A percentile compares a stretch with the other conserved stretches of the same genome.
Conservation (phyloP, 2,113 vertebrate genomes). For the Solea senegalensis region DNA sequence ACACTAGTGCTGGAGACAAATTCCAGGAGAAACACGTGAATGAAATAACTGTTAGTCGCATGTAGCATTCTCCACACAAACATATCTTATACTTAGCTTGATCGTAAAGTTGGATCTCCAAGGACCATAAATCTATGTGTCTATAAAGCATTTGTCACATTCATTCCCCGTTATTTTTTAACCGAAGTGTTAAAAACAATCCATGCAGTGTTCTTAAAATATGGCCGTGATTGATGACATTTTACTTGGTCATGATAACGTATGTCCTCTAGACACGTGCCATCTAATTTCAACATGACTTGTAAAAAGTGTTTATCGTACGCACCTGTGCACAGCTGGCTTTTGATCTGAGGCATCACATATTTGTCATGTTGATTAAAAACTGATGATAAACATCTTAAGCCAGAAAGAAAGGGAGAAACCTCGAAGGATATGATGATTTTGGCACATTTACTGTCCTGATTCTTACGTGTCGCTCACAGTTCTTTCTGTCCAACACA, state of each 20-base stretch:
- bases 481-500: slow-evolving; percentile 25
- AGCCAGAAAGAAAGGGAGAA: not conserved
- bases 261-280: slow-evolving; percentile 24
- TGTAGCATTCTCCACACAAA: not conserved
- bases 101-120: not conserved
- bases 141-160: not conserved
- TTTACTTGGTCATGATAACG: slow-evolving; percentile 33
- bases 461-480: slow-evolving; percentile 14
- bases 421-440: not conserved
- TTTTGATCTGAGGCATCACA: slow-evolving; percentile 29
- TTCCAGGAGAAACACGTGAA: not conserved
- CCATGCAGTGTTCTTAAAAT: not conserved
- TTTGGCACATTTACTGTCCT: slow-evolving; percentile 13
- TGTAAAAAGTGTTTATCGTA: slow-evolving; percentile 39
- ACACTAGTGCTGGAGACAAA: no score
- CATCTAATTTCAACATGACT: slow-evolving; percentile 30
- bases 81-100: not conserved
- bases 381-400: not conserved
- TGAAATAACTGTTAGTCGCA: slow-evolving; percentile 22
- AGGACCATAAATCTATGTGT: not conserved
- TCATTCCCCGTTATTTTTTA: not conserved
- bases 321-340: slow-evolving; percentile 32
- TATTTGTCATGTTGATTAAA: slow-evolving; percentile 2
- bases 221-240: slow-evolving; percentile 16
- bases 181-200: not conserved